Evolutionary conservation across 2,888 invertebrate species (phyloP), one percentile per base, ranked within the genome.

Genomic region (Camponotus fellah): DNA sequence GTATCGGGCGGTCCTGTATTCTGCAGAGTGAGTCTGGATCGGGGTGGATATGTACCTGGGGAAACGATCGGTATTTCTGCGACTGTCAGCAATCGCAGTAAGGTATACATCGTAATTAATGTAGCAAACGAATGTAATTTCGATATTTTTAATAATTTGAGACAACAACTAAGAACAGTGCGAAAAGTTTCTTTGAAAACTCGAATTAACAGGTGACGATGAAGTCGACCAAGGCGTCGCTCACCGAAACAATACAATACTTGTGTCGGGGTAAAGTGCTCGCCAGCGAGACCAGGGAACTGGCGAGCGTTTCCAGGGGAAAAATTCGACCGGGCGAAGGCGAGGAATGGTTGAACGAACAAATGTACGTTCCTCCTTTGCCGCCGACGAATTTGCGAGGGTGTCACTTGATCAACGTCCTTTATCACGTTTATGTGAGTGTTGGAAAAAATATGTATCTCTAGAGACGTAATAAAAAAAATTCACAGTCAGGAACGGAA

Each of bases 11-110:
- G 99, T 71, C 96, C 97, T 10, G 98, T 99, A 68, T 96, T 97
- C 75, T 99, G 98, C 93, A 96, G 97, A 92, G 98, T 99, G 86
- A 96, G 97, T 86, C 95, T 99, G 87, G 98, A 98, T 95, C 97
- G 98, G 93, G 98, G 98, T 83, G 99, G 99, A 34, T 99, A 98
- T 95, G 98, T 99, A 85, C 98, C 99, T 17, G 99, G 99, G 3
- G 99, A 99, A 95, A 98, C 97, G 93, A 97, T 99, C 94, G 96
- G 97, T 91, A 97, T 99, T 90, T 97, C 97, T 85, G 99, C 99
- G 26, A 97, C 97, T 86, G 96, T 99, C 75, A 96, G 96, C 93
- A 99, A 99, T 95, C 96, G 97, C 93, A 98, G 98, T 93, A 97
- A 97, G 93, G 97, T 98, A 53, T 53, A 83, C 10, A 86, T 9